Conservation (phyloP, 1,140 invertebrate genomes). For the Anoplophora glabripennis region DNA sequence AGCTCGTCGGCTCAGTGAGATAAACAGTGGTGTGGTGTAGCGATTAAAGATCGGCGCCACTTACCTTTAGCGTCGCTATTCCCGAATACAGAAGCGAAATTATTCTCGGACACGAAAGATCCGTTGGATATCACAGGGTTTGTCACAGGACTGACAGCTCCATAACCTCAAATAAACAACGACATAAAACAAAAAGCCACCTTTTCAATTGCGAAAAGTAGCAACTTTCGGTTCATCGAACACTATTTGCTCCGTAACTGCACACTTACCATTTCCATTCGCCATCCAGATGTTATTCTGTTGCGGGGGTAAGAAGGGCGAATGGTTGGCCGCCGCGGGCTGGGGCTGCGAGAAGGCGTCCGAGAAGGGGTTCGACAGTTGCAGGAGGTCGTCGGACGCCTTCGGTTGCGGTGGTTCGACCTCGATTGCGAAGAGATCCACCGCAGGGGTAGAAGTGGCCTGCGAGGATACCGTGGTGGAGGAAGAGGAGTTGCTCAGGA, state of each 20-base stretch:
- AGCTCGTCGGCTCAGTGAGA: neutral
- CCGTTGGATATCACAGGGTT: constrained; percentile 52
- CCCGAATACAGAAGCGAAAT: constrained; percentile 82
- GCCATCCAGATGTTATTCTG: constrained; percentile 64
- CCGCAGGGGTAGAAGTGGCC: constrained; percentile 50
- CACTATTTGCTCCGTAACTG: neutral
- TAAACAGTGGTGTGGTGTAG: neutral
- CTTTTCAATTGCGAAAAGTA: neutral
- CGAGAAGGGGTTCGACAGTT: constrained; percentile 87
- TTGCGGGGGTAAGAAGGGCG: constrained; percentile 41
- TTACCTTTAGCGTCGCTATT: constrained; percentile 70
- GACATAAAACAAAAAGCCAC: neutral
- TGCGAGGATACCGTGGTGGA: constrained; percentile 55
- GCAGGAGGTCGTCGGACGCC: constrained; percentile 86
- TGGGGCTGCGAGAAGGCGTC: constrained; percentile 72
- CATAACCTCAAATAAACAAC: constrained; percentile 5
- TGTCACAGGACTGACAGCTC: constrained; percentile 2
- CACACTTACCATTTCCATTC: constrained; percentile 61
- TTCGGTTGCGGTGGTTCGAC: constrained; percentile 52
- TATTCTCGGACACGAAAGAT: constrained; percentile 82
- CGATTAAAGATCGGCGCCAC: constrained; percentile 26
- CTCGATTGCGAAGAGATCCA: constrained; percentile 68
- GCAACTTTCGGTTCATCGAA: neutral
- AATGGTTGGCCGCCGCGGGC: constrained; percentile 39
- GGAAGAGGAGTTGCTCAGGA: constrained; percentile 61